phyloP scores from a whole-genome alignment of 2,888 invertebrate genomes.

The Serripes groenlandicus region DNA sequence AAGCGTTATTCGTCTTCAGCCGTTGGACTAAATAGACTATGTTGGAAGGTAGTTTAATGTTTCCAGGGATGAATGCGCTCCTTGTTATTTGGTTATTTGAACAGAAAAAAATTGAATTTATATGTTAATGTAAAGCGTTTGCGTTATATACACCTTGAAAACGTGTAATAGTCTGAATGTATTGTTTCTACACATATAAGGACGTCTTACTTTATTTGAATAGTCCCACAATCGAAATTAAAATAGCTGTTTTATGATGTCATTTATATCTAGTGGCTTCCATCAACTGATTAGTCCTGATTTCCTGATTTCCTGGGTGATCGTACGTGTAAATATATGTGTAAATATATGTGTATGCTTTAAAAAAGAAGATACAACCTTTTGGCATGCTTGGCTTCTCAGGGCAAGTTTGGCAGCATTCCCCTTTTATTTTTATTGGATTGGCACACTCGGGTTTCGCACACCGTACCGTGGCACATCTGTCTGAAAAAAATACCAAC shows the following conservation, averaged over 20 bases:
- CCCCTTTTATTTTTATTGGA: background rate
- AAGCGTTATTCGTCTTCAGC: too few species aligned
- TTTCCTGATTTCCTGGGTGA: background rate
- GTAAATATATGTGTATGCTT: background rate
- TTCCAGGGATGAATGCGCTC: too few species aligned
- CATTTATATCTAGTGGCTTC: too few species aligned
- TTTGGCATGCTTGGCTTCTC: background rate
- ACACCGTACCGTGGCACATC: slow-evolving; percentile 8
- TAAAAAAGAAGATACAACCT: background rate
- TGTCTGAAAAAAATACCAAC: background rate
- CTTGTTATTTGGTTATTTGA: too few species aligned
- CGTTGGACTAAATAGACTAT: too few species aligned
- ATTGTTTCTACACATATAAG: too few species aligned
- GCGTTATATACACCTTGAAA: too few species aligned
- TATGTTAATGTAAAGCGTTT: too few species aligned
- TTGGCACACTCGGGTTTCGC: background rate
- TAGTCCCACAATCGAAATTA: background rate
- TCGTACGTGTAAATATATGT: background rate
- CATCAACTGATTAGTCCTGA: too few species aligned
- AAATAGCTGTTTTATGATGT: background rate
- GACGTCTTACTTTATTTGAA: background rate
- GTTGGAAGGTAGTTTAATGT: too few species aligned
- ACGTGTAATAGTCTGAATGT: too few species aligned
- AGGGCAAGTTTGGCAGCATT: slow-evolving; percentile 1
- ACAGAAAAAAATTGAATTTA: too few species aligned